Base-by-base conservation (phyloP, 2,888 invertebrate genomes). In the Ormyrus rosae region DNA sequence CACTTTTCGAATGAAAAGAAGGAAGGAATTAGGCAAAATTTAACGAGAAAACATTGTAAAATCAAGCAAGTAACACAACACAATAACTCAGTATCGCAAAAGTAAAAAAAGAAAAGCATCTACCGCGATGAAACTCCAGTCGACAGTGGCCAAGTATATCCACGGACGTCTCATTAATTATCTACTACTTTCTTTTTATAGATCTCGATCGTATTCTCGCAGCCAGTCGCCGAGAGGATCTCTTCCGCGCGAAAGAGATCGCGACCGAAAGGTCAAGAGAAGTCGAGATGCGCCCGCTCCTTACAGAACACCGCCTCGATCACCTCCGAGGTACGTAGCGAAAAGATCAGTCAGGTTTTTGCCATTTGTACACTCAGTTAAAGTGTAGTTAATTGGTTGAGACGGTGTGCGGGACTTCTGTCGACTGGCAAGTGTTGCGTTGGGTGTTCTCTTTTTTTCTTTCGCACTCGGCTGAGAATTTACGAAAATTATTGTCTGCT, bases 201-300 rank as follows among this genome's bases (percentile, higher is more conserved):
- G 94, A 89, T 94, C 94, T 83, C 93, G 95, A 82, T 94, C 95
- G 19, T 91, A 93, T 83, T 94, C 95, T 50, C 92, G 92, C 81
- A 93, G 93, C 83, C 92, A 94, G 90, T 91, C 94, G 90, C 85
- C 93, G 87, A 86, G 89, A 91, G 89, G 91, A 74, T 91, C 92
- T 79, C 91, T 92, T 0, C 91, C 93, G 0, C 92, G 93, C 45
- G 88, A 90, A 77, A 85, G 88, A 13, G 88, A 91, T 85, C 77
- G 88, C 56, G 86, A 87, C 60, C 84, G 87, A 6, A 82, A 80
- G 53, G 64, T 60, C 69, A 89, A 90, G 60, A 84, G 89, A 58
- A 87, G 87, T 53, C 84, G 87, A 68, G 87, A 86, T 76, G 82
- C 71, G 69, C 86, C 90, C 81, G 88, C 89, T 56, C 72, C 81